These are phyloP conservation scores for Balanococcus diminutus DNA, from an alignment of 2,888 invertebrate genomes.

Conservation along the genomic window DNA sequence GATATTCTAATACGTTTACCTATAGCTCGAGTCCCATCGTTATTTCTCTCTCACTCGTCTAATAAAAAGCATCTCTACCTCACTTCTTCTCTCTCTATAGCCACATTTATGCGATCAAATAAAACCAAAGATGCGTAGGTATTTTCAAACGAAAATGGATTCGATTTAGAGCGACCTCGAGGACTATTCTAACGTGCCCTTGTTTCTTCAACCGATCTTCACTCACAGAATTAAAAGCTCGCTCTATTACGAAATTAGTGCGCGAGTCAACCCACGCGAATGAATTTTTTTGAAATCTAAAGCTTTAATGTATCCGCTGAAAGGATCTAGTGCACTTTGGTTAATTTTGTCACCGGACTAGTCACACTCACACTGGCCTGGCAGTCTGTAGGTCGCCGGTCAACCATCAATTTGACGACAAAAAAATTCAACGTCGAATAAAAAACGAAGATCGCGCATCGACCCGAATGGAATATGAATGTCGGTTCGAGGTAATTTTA, in stretches of 20 bases:
- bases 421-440: not conserved
- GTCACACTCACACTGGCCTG: too few relatives aligned
- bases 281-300: too few relatives aligned
- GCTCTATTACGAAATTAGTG: too few relatives aligned
- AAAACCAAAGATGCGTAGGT: not conserved
- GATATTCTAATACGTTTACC: not conserved
- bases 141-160: not conserved
- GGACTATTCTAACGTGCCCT: too few relatives aligned
- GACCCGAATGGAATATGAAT: constrained; percentile 22
- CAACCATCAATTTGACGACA: not conserved
- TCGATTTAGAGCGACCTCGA: not conserved
- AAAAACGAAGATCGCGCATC: not conserved
- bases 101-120: not conserved
- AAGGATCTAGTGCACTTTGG: not conserved
- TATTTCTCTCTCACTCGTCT: not conserved
- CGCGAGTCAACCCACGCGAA: too few relatives aligned
- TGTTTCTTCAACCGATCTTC: too few relatives aligned
- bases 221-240: too few relatives aligned
- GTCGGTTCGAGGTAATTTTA: constrained; percentile 43
- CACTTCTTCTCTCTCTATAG: not conserved
- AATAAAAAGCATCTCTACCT: not conserved
- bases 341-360: not conserved
- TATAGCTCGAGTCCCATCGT: not conserved
- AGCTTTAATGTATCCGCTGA: too few relatives aligned
- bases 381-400: not conserved